These are phyloP conservation scores for Perdita meconis DNA, from an alignment of 2,888 invertebrate genomes.

Conservation along the genomic window DNA sequence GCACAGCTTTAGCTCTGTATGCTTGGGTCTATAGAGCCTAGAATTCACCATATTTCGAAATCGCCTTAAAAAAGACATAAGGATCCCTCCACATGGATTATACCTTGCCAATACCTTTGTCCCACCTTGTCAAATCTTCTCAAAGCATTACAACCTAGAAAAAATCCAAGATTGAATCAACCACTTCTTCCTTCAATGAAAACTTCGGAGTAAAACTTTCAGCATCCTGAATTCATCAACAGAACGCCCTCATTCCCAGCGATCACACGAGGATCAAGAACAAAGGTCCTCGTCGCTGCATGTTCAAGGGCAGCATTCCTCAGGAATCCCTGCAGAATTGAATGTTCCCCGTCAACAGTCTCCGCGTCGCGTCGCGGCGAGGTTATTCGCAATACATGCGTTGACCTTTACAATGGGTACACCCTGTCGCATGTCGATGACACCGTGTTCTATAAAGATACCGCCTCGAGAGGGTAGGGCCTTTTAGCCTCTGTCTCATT, in stretches of 20 bases:
- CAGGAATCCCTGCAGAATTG: slow-evolving; percentile 43
- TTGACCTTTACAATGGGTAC: slow-evolving; percentile 80
- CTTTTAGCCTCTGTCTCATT: slow-evolving; percentile 75
- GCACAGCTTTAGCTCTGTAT: too few relatives aligned
- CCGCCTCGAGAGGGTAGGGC: slow-evolving; percentile 69
- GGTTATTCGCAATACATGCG: slow-evolving; percentile 79
- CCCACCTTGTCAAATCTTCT: too few relatives aligned
- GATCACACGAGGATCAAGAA: neutral
- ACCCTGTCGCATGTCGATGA: slow-evolving; percentile 76
- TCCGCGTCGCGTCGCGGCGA: slow-evolving; percentile 59
- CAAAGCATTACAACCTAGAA: too few relatives aligned
- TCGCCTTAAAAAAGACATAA: too few relatives aligned
- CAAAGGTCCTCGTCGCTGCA: neutral
- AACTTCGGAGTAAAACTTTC: too few relatives aligned
- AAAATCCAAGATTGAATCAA: too few relatives aligned
- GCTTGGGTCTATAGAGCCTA: too few relatives aligned
- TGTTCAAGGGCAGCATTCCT: neutral
- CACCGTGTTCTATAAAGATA: slow-evolving; percentile 80
- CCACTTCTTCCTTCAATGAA: too few relatives aligned
- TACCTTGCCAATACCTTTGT: too few relatives aligned
- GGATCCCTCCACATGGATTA: too few relatives aligned
- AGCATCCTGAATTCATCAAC: too few relatives aligned
- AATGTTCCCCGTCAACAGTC: slow-evolving; percentile 47
- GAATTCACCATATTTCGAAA: too few relatives aligned
- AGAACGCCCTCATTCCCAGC: neutral